Evolutionary conservation across 1,140 invertebrate species (phyloP), one percentile per base, ranked within the genome.

Genomic region (Lepidurus apus): DNA sequence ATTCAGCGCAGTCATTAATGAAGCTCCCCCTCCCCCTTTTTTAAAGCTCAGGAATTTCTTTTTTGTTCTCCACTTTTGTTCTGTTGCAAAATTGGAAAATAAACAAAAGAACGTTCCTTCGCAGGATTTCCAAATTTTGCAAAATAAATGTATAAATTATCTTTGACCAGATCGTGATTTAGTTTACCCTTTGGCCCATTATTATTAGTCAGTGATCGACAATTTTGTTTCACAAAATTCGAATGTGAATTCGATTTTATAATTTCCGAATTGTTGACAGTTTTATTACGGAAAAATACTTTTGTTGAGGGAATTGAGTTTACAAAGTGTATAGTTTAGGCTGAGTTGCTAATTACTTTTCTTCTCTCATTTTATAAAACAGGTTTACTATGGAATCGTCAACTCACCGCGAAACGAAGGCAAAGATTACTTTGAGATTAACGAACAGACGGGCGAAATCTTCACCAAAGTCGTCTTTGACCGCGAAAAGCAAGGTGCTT

Each of bases 381-480:
- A 95, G 93, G 93, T 95, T 47, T 93, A 93, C 81, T 96, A 96
- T 85, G 95, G 93, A 84, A 93, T 98, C 78, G 95, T 95, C 73
- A 91, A 95, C 82, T 96, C 93, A 53, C 90, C 90, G 21, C 90
- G 92, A 79, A 96, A 96, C 86, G 94, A 95, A 84, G 95, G 95
- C 77, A 95, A 95, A 85, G 93, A 95, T 85, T 96, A 93, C 86
- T 98, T 97, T 86, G 93, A 95, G 86, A 97, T 98, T 84, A 95
- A 97, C 86, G 89, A 91, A 83, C 92, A 96, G 84, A 94, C 94
- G 13, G 96, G 96, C 0, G 95, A 97, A 86, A 93, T 98, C 81
- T 96, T 93, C 85, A 97, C 95, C 3, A 96, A 95, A 85, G 88
- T 94, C 74, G 92, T 96, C 80, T 97, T 98, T 88, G 93, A 96